Percentiles rank a stretch among this genome's conserved stretches.
Conservation (phyloP, 23 tunicate genomes). For the Ciona savignyi region DNA sequence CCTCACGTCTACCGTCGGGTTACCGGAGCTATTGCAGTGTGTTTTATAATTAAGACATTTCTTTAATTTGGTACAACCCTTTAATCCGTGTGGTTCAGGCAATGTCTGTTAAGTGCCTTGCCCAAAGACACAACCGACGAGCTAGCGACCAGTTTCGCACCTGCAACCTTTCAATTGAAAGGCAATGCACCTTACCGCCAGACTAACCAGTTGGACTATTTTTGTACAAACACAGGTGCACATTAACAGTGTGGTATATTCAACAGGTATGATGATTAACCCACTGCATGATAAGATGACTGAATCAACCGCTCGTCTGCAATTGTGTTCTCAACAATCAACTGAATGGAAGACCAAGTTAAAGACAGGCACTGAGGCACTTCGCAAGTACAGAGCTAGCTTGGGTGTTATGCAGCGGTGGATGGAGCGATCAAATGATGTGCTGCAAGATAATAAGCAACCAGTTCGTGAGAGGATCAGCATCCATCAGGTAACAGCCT, state of each 20-base stretch:
- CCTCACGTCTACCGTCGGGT: conserved; percentile 24
- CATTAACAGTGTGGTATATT: neutral
- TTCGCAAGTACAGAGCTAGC: conserved; percentile 30
- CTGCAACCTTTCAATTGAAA: neutral
- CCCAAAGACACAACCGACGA: conserved; percentile 41
- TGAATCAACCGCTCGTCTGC: conserved; percentile 43
- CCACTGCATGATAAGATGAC: conserved; percentile 30
- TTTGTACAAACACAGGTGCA: no score
- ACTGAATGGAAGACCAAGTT: conserved; percentile 58
- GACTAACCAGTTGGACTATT: neutral
- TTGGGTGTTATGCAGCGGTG: conserved; percentile 59
- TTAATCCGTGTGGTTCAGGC: no score
- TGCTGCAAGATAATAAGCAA: conserved; percentile 3
- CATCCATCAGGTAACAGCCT: conserved; percentile 7
- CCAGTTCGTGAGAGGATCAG: conserved; percentile 13
- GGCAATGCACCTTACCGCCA: neutral
- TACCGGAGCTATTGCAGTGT: no score
- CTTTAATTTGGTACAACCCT: no score
- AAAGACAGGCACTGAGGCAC: conserved; percentile 59
- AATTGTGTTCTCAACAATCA: conserved; percentile 31
- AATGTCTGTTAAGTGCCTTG: conserved; percentile 18
- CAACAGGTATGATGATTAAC: conserved; percentile 26
- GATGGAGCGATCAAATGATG: conserved; percentile 32
- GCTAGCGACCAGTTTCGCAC: conserved; percentile 8
- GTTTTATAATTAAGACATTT: no score